Evolutionary conservation across 30 jellyfish, hydroid and myxozoan species (phyloP).

Genomic region (Chrysaora quinquecirrha): DNA sequence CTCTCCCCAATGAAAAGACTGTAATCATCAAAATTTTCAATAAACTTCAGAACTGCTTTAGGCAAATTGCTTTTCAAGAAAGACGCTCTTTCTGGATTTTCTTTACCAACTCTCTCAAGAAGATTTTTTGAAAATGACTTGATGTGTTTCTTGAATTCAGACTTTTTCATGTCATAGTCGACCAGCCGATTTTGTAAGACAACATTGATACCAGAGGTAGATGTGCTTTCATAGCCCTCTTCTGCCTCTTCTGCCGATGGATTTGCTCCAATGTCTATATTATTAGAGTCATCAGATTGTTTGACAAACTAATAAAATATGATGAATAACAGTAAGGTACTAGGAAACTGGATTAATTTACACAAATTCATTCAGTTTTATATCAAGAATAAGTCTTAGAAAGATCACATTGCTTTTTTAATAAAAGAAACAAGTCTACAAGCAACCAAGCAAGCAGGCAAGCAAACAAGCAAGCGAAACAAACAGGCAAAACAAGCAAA

Average conservation of each 20-base stretch:
- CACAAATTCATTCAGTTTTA: no score
- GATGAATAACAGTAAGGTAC: no score
- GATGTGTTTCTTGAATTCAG: constrained; percentile 39
- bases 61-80: constrained; percentile 42
- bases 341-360: no score
- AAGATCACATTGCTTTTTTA: no score
- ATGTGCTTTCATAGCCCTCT: constrained; percentile 16
- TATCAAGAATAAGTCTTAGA: no score
- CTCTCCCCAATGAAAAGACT: constrained; percentile 41
- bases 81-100: constrained; percentile 21
- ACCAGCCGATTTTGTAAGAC: constrained; percentile 32
- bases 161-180: constrained; percentile 7
- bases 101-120: constrained; percentile 15
- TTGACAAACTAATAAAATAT: constrained; percentile 30
- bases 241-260: constrained; percentile 65
- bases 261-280: constrained; percentile 53
- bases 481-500: no score
- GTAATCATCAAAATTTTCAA: constrained; percentile 15
- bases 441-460: no score
- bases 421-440: no score
- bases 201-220: constrained; percentile 44
- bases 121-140: constrained; percentile 19
- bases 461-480: no score
- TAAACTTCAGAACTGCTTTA: constrained; percentile 2
- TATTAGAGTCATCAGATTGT: constrained; percentile 14